phyloP scores from a whole-genome alignment of 2,113 vertebrate genomes.

The Atrichornis clamosus region DNA sequence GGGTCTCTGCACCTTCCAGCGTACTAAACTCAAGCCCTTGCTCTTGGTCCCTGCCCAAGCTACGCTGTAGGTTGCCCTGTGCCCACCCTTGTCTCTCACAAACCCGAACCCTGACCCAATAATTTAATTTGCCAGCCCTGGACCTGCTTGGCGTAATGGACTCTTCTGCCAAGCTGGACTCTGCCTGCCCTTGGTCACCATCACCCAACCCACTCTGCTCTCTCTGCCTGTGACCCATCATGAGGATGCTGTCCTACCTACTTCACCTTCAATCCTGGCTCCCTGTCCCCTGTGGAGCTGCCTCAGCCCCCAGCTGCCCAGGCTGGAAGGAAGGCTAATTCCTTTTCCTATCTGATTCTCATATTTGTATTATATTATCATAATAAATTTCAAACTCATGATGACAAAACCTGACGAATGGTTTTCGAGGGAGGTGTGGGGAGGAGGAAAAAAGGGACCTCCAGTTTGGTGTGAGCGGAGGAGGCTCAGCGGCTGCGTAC shows the following conservation, averaged over 20 bases:
- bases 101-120: not conserved
- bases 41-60: not conserved
- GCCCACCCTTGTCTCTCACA: not conserved
- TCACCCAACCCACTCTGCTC: not conserved
- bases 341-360: not conserved
- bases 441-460: not conserved
- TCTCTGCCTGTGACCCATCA: accelerated
- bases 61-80: no score
- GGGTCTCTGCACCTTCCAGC: not conserved
- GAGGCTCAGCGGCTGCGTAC: accelerated
- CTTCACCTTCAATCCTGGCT: not conserved
- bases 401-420: not conserved
- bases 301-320: not conserved
- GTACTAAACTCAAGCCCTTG: not conserved
- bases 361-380: not conserved
- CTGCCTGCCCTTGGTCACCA: not conserved
- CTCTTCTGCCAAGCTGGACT: not conserved
- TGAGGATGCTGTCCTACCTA: not conserved
- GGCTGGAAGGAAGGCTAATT: not conserved
- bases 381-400: not conserved
- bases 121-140: not conserved
- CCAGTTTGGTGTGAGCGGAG: not conserved
- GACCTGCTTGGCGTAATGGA: not conserved
- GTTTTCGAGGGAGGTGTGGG: not conserved
- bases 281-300: accelerated